Percentiles rank a stretch among this genome's conserved stretches.
Conservation (phyloP, 2,113 vertebrate genomes). For the Protobothrops mucrosquamatus region DNA sequence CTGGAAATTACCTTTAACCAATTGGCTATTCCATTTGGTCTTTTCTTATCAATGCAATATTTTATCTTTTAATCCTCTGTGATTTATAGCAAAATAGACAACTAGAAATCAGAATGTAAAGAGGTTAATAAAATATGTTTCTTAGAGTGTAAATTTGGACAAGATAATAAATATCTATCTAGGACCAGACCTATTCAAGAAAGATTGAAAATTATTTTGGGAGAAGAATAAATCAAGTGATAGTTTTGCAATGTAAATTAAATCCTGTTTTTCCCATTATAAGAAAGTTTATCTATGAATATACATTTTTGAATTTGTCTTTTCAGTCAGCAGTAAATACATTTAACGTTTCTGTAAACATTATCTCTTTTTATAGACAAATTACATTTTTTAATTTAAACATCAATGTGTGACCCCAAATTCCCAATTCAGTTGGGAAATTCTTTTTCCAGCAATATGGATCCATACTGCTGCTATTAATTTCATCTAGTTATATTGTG, state of each 20-base stretch:
- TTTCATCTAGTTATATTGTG: not conserved
- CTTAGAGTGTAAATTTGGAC: not conserved
- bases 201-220: not conserved
- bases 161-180: not conserved
- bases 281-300: not conserved
- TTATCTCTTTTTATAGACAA: not conserved
- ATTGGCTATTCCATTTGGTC: not conserved
- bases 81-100: not conserved
- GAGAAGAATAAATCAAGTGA: not conserved
- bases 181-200: not conserved
- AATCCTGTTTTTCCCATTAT: not conserved
- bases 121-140: not conserved
- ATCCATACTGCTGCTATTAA: not conserved
- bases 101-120: not conserved
- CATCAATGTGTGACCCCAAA: not conserved
- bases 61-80: not conserved
- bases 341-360: not conserved
- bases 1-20: not conserved
- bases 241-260: not conserved
- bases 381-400: not conserved
- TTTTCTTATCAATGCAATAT: not conserved
- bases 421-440: not conserved
- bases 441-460: not conserved
- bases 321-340: not conserved
- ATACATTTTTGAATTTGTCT: not conserved